Evolutionary conservation across 37 sponge, comb jelly and placozoan genomes (phyloP), one percentile per base, ranked within the genome.

Genomic region (Agelas oroides): DNA sequence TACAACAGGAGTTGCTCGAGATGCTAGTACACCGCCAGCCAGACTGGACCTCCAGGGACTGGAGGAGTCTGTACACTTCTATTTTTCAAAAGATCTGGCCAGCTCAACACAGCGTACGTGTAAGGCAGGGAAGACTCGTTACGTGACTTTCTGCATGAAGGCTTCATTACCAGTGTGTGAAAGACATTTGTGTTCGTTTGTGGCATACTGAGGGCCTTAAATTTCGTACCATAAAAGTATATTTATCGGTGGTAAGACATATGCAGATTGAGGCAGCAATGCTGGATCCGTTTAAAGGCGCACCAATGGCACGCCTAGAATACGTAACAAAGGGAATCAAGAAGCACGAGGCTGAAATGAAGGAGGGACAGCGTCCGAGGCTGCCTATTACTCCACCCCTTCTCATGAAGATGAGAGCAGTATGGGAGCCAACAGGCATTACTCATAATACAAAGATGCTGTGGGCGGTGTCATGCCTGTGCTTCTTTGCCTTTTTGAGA

Each of bases 401-500:
- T 39, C 65, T 84, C 27, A 14, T 14, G 30, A 35, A 60, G 63
- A n/a, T 73, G 20, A 71, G 38, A 27, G 41, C 15, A 19, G 73
- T 72, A 2, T 78, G 79, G 79, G 65, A 73, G 16, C 72, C 52
- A 20, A 28, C 31, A 41, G n/a, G 19, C 24, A n/a, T 1, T 13
- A 20, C 13, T 1, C 59, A 16, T 8, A 53, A 79, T 32, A 68
- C 62, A 3, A 77, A 77, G 32, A 75, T 85, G 76, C 25, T 76
- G 16, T 85, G 86, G 86, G 77, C 86, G 23, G 86, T 77, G 0
- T 32, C 27, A 32, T 64, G 53, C 53, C 33, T 80, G 24, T 60
- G 81, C 52, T 87, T 87, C 37, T 87, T 79, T 34, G 81, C 65
- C 35, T 85, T 86, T 70, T 35, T 86, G 24, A 6, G 87, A 30